Base-by-base conservation (phyloP, 2,113 vertebrate species). In the Podiceps cristatus region DNA sequence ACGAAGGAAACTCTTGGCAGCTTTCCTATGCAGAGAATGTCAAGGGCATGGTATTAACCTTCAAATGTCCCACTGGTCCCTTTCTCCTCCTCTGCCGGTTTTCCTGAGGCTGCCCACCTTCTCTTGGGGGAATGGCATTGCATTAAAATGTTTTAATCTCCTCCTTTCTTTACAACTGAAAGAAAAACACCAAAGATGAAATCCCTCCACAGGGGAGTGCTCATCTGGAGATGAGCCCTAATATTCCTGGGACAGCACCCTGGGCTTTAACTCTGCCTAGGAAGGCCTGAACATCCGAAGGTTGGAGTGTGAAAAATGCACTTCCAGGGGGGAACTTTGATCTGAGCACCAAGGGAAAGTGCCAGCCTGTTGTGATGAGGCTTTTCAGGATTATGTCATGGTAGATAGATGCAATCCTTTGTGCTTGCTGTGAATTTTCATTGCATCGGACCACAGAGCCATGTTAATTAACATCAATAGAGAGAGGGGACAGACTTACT, bases 1-100 rank as follows among this genome's bases (percentile, higher is more conserved):
- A 95, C 71, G 80, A 93, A 90, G 68, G 60, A 62, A 94, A 44
- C 18, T 84, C 31, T 69, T 93, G 88, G 95, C 92, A 97, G 67
- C 28, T 78, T 88, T 93, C 45, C 50, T 92, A 47, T 53, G 71
- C 58, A 83, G 75, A 86, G 88, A 91, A 93, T 71, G 37, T 42
- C 93, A 95, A 95, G 80, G 83, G 80, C 64, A 93, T 2, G 4
- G 31, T 40, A 27, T 63, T 86, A 83, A 92, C 92, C 79, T 93
- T 92, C 90, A 94, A 19, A 44, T 19, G 58, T 92, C 27, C 27
- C 2, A 8, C 64, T 63, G 28, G 25, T 49, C 31, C 42, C 28
- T 92, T 93, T 79, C 71, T 90, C 18, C 66, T 91, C 40, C 28
- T 59, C 59, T 0, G 1, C 81, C 56, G 52, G 1, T 44, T 79